These are phyloP conservation scores for Achatina immaculata DNA, from an alignment of 1,140 invertebrate genomes.

Conservation along the genomic window DNA sequence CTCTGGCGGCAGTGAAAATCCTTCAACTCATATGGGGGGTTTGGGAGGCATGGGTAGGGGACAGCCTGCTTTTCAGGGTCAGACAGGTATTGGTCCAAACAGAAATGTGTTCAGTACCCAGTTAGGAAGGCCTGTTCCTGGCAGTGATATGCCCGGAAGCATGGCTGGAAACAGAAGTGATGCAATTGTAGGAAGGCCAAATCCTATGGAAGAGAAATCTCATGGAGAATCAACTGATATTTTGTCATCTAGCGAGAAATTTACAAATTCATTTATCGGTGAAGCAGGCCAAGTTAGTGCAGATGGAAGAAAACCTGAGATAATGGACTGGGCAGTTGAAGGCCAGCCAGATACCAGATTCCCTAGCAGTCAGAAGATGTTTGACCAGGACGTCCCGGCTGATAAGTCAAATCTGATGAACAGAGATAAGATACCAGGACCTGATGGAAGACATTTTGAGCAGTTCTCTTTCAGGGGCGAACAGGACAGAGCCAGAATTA, in stretches of 20 bases:
- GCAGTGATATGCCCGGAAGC: background rate
- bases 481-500: slow-evolving; percentile 2
- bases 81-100: background rate
- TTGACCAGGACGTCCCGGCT: background rate
- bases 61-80: slow-evolving; percentile 11
- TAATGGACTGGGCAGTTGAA: background rate
- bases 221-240: background rate
- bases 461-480: slow-evolving; percentile 8
- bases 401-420: background rate
- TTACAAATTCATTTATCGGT: background rate
- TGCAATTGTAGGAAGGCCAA: slow-evolving; percentile 2
- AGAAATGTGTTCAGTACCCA: background rate
- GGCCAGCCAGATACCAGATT: background rate
- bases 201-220: slow-evolving; percentile 2
- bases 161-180: background rate
- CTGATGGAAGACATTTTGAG: background rate
- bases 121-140: background rate
- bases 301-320: background rate
- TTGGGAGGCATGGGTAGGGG: background rate
- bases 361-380: background rate
- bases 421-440: background rate
- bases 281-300: background rate
- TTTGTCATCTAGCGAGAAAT: background rate
- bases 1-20: background rate
- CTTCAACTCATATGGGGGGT: background rate